Conservation (phyloP, 2,113 vertebrate species). For the Amphiprion percula region DNA sequence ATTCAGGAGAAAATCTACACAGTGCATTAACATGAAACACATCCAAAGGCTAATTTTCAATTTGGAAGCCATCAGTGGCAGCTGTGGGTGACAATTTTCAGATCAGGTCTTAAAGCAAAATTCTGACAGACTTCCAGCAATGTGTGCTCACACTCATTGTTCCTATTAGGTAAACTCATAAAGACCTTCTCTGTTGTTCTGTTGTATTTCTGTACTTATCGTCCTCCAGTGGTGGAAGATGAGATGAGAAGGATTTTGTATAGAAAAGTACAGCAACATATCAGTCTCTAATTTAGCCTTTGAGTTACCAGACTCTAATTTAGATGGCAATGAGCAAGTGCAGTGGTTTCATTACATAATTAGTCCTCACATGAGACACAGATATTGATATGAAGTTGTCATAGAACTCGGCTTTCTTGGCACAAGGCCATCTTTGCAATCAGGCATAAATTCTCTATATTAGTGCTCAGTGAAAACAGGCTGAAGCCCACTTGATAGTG, state of each 20-base stretch:
- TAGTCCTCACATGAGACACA: conserved; percentile 10
- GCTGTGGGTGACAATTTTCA: background rate
- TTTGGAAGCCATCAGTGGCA: background rate
- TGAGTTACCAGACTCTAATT: conserved; percentile 7
- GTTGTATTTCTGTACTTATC: background rate
- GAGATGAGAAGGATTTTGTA: background rate
- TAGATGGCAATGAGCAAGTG: conserved; percentile 28
- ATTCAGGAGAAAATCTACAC: background rate
- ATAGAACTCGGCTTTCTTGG: conserved; percentile 15
- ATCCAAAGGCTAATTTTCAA: background rate
- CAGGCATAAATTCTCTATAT: background rate
- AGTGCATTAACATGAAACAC: background rate
- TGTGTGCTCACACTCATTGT: background rate
- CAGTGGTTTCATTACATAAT: conserved; percentile 11
- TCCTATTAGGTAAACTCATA: background rate
- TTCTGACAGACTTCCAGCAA: background rate
- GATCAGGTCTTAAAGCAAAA: background rate
- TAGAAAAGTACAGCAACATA: conserved; percentile 7
- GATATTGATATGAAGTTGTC: conserved; percentile 21
- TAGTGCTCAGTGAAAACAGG: background rate
- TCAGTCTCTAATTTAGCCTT: conserved; percentile 19
- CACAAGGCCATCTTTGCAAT: conserved; percentile 20
- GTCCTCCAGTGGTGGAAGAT: background rate
- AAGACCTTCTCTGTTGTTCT: background rate
- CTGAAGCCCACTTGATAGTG: background rate